Evolutionary conservation across 2,888 invertebrate species (phyloP), one percentile per base, ranked within the genome.

Genomic region (Adelphocoris suturalis): DNA sequence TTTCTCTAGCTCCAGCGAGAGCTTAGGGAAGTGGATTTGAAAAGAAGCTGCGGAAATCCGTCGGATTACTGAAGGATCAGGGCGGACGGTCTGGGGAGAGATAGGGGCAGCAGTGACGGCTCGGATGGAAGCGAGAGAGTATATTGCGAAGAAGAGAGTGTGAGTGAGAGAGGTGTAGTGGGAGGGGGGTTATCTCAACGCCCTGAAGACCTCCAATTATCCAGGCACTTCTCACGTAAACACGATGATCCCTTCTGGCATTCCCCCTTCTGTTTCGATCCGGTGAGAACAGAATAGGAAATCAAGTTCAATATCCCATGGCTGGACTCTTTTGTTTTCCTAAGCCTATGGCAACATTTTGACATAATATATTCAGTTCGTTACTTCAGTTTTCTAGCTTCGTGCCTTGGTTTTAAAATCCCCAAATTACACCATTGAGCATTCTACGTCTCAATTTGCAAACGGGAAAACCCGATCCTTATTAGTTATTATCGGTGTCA

Each of bases 11-110:
- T 57, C 13, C 13, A n/a, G 57, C n/a, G 57, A 57, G 57, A 57
- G 57, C 57, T n/a, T 0, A 57, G 57, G n/a, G 57, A n/a, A 57
- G 57, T 57, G 57, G 57, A 57, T 57, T 57, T 57, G 57, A n/a
- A n/a, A n/a, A 57, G 52, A n/a, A 57, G n/a, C 57, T 57, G n/a
- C 57, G 57, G 57, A 57, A n/a, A 57, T 16, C 57, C 57, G 19
- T 14, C n/a, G 57, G 57, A 57, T 57, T 57, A 57, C 57, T 57
- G 16, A 16, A 11, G 52, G 52, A 12, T 57, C 57, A 57, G 12
- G 57, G n/a, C n/a, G 5, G n/a, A 14, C n/a, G 57, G 57, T 57
- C 57, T 16, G 7, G 57, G 5, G n/a, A 57, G 57, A 14, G 37
- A 37, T 37, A 37, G 37, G 37, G 37, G 37, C n/a, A n/a, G 57